Conservation (phyloP, 2,113 vertebrate genomes). For the Sminthopsis crassicaudata region DNA sequence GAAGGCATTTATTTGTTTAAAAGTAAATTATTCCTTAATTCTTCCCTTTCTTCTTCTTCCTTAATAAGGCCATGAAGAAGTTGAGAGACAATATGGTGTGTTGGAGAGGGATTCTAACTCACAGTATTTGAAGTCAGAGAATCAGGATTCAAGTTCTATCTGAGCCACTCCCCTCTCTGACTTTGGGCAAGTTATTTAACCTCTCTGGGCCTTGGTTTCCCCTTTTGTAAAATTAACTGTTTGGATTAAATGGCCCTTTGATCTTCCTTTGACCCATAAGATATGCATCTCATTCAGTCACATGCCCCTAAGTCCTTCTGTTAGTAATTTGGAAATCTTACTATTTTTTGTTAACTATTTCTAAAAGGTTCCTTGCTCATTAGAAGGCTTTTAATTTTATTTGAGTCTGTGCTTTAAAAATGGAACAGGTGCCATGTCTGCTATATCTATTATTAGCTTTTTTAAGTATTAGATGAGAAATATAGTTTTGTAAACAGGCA, state of each 20-base stretch:
- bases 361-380: conserved; percentile 27
- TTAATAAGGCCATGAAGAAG: conserved; percentile 16
- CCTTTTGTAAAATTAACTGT: background rate
- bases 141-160: background rate
- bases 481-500: background rate
- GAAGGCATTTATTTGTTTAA: conserved; percentile 4
- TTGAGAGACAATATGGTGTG: background rate
- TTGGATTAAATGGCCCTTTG: background rate
- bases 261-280: background rate
- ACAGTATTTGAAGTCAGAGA: background rate
- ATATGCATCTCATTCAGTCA: background rate
- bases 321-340: background rate
- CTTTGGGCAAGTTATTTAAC: background rate
- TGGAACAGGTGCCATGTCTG: conserved; percentile 51
- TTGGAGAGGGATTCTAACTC: background rate
- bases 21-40: conserved; percentile 5
- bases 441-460: conserved; percentile 48
- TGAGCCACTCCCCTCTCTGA: background rate
- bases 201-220: background rate
- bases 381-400: background rate
- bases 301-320: background rate
- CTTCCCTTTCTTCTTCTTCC: conserved; percentile 13
- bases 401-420: conserved; percentile 1
- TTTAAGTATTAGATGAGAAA: conserved; percentile 3
- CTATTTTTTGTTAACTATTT: conserved; percentile 25